phyloP scores from a whole-genome alignment of 2,113 vertebrate genomes.

The Pyrgilauda ruficollis region DNA sequence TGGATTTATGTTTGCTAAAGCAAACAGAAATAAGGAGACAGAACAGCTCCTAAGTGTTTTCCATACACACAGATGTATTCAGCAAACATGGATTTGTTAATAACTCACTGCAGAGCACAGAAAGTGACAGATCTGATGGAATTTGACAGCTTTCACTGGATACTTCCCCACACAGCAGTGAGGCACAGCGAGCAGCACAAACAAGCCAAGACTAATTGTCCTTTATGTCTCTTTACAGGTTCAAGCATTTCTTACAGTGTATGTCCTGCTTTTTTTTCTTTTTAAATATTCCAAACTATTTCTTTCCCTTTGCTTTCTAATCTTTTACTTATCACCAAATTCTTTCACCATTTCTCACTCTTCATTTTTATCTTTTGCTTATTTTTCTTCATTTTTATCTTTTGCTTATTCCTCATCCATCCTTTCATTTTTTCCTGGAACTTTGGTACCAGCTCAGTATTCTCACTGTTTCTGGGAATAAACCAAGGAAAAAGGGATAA shows the following conservation, averaged over 20 bases:
- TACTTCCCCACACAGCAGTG: background rate
- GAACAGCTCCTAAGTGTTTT: background rate
- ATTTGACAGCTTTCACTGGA: background rate
- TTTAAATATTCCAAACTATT: background rate
- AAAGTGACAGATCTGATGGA: background rate
- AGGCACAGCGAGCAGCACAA: background rate
- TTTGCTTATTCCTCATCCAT: background rate
- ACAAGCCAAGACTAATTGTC: background rate
- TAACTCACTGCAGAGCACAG: background rate
- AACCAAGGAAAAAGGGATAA: background rate
- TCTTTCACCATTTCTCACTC: background rate
- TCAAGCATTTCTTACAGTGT: background rate
- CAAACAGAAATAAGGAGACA: background rate
- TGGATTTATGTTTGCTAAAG: background rate
- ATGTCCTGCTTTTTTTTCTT: background rate
- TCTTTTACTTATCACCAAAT: background rate
- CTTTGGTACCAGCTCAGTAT: background rate
- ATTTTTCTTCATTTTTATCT: background rate
- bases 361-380: background rate
- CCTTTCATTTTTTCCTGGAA: background rate
- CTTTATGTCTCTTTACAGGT: background rate
- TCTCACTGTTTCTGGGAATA: background rate
- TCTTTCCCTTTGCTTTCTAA: background rate
- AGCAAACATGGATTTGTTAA: background rate
- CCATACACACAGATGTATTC: background rate